These are phyloP conservation scores for Argynnis bischoffii DNA, from an alignment of 2,888 invertebrate genomes.

Conservation along the genomic window DNA sequence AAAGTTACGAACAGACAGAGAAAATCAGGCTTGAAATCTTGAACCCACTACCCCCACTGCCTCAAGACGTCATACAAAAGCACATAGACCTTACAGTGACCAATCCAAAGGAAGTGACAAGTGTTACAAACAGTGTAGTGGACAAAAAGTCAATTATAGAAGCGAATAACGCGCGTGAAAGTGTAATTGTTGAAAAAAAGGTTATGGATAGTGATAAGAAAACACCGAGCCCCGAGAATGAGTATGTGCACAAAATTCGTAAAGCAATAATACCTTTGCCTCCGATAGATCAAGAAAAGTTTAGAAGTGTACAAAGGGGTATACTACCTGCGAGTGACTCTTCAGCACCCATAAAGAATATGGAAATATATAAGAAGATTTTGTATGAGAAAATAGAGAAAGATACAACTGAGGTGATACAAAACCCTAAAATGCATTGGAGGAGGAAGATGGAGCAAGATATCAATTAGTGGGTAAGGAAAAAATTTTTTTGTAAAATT, in stretches of 20 bases:
- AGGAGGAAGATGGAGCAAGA: slow-evolving; percentile 63
- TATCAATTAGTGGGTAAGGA: slow-evolving; percentile 55
- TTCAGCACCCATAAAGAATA: slow-evolving; percentile 63
- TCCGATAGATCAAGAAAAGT: slow-evolving; percentile 69
- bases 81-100: slow-evolving; percentile 48
- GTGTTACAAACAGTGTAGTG: slow-evolving; percentile 37
- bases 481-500: not conserved
- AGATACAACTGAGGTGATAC: slow-evolving; percentile 51
- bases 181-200: slow-evolving; percentile 71
- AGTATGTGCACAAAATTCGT: slow-evolving; percentile 73
- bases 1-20: slow-evolving; percentile 54
- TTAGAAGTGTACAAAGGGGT: slow-evolving; percentile 50
- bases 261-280: slow-evolving; percentile 67
- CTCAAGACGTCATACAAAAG: slow-evolving; percentile 63
- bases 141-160: slow-evolving; percentile 72
- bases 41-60: slow-evolving; percentile 68
- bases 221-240: slow-evolving; percentile 49
- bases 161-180: slow-evolving; percentile 73
- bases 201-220: slow-evolving; percentile 47
- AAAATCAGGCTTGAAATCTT: slow-evolving; percentile 60
- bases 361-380: slow-evolving; percentile 74
- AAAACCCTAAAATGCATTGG: slow-evolving; percentile 63
- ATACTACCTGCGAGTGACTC: slow-evolving; percentile 41
- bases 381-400: slow-evolving; percentile 59
- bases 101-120: slow-evolving; percentile 15